Percentiles rank a stretch among this genome's conserved stretches.
Conservation (phyloP, 2,113 vertebrate species). For the Lophotis ruficrista region DNA sequence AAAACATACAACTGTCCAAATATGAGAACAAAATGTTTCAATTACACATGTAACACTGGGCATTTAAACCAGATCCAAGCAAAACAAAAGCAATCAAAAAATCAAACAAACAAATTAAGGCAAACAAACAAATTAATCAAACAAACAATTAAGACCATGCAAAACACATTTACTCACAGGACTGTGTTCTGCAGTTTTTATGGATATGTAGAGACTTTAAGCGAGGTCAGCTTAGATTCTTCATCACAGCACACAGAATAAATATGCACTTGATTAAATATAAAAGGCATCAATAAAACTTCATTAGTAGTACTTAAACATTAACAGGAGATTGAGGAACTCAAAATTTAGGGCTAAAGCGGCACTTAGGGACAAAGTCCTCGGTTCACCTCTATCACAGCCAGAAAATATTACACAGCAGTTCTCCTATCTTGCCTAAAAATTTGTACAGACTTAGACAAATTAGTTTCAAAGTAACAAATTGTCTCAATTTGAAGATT, state of each 20-base stretch:
- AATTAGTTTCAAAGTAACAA: background rate
- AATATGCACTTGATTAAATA: background rate
- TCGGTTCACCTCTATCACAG: background rate
- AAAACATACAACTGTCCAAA: accelerated
- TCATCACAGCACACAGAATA: background rate
- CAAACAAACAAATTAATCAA: background rate
- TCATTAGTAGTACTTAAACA: background rate
- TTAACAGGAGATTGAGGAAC: background rate
- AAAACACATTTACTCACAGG: background rate
- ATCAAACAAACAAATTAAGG: background rate
- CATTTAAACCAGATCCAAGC: background rate
- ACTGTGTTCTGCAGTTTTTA: background rate
- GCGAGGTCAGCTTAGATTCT: background rate
- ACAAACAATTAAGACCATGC: background rate
- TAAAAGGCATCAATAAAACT: background rate
- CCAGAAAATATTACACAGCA: background rate
- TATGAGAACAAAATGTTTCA: background rate
- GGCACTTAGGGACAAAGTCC: background rate
- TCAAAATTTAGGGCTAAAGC: background rate
- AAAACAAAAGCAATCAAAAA: background rate
- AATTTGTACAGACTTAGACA: background rate
- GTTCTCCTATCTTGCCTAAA: background rate
- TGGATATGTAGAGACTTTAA: background rate
- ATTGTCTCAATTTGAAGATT: background rate
- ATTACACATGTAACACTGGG: background rate